These are phyloP conservation scores for Sprattus sprattus DNA, from an alignment of 2,113 vertebrate species.

Conservation along the genomic window DNA sequence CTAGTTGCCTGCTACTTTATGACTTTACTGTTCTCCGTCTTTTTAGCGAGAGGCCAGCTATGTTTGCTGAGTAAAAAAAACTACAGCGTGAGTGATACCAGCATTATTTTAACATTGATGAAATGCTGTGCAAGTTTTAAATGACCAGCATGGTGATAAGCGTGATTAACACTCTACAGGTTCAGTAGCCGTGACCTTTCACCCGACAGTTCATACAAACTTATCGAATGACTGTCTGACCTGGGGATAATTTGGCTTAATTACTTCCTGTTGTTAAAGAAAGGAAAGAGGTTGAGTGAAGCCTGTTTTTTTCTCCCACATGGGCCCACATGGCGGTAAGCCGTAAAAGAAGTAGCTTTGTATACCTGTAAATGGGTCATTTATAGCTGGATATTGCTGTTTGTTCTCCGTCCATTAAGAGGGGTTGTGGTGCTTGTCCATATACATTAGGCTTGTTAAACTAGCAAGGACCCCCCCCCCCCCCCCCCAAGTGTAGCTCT, in stretches of 20 bases:
- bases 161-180: constrained; percentile 62
- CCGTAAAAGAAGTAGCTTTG: constrained; percentile 26
- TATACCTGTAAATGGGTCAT: constrained; percentile 20
- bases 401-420: constrained; percentile 28
- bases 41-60: background rate
- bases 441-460: constrained; percentile 3
- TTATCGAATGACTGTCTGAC: constrained; percentile 85
- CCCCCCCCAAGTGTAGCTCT: background rate
- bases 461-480: background rate
- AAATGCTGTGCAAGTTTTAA: constrained; percentile 41
- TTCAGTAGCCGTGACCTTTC: constrained; percentile 76
- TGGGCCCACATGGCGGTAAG: constrained; percentile 28
- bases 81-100: background rate
- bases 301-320: constrained; percentile 53
- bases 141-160: constrained; percentile 55
- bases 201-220: constrained; percentile 66
- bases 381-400: constrained; percentile 15
- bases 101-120: background rate
- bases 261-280: constrained; percentile 83
- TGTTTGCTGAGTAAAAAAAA: constrained; percentile 14
- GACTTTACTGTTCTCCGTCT: background rate
- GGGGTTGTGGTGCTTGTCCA: constrained; percentile 7
- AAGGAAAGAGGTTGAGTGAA: constrained; percentile 70
- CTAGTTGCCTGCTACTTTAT: constrained; percentile 17
- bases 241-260: constrained; percentile 83